Evolutionary conservation across 2,888 invertebrate genomes (phyloP).

Genomic region (Agrenia bidenticulata): DNA sequence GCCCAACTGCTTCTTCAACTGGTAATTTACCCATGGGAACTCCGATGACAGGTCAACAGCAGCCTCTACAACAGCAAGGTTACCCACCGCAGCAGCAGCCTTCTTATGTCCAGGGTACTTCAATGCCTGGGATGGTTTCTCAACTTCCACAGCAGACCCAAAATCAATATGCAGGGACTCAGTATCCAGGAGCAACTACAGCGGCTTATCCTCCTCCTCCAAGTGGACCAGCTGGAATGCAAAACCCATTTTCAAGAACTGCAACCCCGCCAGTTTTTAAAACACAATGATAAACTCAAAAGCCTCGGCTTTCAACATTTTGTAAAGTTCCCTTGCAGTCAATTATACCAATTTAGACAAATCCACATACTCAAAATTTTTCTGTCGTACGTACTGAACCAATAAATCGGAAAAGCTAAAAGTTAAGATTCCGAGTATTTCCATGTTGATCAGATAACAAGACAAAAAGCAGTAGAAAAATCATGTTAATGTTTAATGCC

Average conservation of each 20-base stretch:
- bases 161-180: neutral
- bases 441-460: too few species aligned
- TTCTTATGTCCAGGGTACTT: neutral
- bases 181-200: neutral
- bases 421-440: too few species aligned
- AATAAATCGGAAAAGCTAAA: too few species aligned
- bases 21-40: neutral
- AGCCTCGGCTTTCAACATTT: neutral
- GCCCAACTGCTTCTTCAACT: neutral
- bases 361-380: too few species aligned
- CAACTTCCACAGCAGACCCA: conserved; percentile 6
- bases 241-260: conserved; percentile 9
- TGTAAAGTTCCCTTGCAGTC: too few species aligned
- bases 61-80: conserved; percentile 18
- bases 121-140: conserved; percentile 8
- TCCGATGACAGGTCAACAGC: neutral
- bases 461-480: too few species aligned
- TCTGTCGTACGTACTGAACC: too few species aligned
- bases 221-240: neutral
- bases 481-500: too few species aligned
- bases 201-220: conserved; percentile 8
- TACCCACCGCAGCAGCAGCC: conserved; percentile 8
- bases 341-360: too few species aligned
- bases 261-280: conserved; percentile 8
- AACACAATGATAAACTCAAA: too few species aligned